Evolutionary conservation across 1,140 invertebrate genomes (phyloP), one percentile per base, ranked within the genome.

Genomic region (Pomacea maculata): DNA sequence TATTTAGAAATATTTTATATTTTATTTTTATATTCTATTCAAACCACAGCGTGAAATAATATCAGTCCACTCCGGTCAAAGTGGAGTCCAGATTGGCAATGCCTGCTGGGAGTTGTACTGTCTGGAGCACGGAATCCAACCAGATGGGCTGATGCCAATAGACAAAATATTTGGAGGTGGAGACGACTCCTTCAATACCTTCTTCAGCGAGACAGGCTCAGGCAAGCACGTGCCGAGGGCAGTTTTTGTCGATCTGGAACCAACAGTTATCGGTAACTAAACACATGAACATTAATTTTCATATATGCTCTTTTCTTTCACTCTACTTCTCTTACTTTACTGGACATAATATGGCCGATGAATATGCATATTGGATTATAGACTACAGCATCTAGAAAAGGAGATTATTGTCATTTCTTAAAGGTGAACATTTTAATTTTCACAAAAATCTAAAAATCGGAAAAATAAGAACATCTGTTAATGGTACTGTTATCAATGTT

Each of bases 121-220:
- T 89, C 91, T 97, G 85, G 96, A 97, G 90, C 96, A 97, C 92
- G 95, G 95, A 55, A 97, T 97, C 89, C 95, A 97, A 90, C 96
- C 96, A 74, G 95, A 97, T 92, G 96, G 96, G 5, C 93, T 94
- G 84, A 90, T 92, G 86, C 89, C 89, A 68, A 83, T 82, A 81
- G 89, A 91, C 79, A 86, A 87, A 76, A 86, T 88, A 14, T 86
- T 89, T 79, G 89, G 91, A 29, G 94, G 94, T 29, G 94, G 94
- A 55, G 95, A 96, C 87, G 95, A 96, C 89, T 96, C 95, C 21
- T 96, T 96, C 91, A 96, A 96, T 89, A 96, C 96, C 15, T 97
- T 97, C 91, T 97, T 97, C 93, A 96, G 95, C 85, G 96, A 98
- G 91, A 97, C 96, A 92, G 57, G 57, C 1, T 4, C 92, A 57